Evolutionary conservation across 1,140 invertebrate species (phyloP).

Genomic region (Drosophila tsacasi): DNA sequence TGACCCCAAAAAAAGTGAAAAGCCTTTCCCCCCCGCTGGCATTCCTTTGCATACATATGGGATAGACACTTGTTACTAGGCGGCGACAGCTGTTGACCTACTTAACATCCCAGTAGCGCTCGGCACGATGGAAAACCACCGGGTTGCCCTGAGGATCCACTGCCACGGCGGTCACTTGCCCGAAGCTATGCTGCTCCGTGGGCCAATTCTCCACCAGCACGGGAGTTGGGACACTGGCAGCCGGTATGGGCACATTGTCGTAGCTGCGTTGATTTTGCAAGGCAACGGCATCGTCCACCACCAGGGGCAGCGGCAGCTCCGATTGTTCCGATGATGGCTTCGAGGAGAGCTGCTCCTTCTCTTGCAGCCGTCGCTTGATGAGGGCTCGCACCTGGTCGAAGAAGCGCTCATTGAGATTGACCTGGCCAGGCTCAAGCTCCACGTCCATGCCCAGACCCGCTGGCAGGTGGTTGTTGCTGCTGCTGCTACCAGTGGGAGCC

Average conservation of each 20-base stretch:
- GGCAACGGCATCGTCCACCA: conserved; percentile 51
- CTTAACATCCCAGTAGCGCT: conserved; percentile 92
- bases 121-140: conserved; percentile 95
- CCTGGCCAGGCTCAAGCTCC: conserved; percentile 19
- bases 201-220: conserved; percentile 90
- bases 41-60: conserved; percentile 18
- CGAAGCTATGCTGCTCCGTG: conserved; percentile 88
- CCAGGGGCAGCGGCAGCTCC: conserved; percentile 53
- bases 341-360: conserved; percentile 36
- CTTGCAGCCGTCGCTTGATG: conserved; percentile 76
- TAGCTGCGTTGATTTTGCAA: conserved; percentile 74
- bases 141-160: conserved; percentile 93
- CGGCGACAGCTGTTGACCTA: conserved; percentile 85
- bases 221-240: conserved; percentile 84
- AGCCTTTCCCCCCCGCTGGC: neutral
- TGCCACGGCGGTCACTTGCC: conserved; percentile 94
- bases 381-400: conserved; percentile 79
- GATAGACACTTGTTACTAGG: conserved; percentile 58
- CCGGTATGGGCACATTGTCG: conserved; percentile 70
- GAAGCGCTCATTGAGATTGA: conserved; percentile 77
- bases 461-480: conserved; percentile 73
- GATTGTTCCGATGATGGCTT: conserved; percentile 39
- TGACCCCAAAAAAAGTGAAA: conserved; percentile 8
- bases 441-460: conserved; percentile 27
- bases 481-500: conserved; percentile 18